Evolutionary conservation across 2,888 invertebrate species (phyloP), one percentile per base, ranked within the genome.

Genomic region (Dioctria rufipes): DNA sequence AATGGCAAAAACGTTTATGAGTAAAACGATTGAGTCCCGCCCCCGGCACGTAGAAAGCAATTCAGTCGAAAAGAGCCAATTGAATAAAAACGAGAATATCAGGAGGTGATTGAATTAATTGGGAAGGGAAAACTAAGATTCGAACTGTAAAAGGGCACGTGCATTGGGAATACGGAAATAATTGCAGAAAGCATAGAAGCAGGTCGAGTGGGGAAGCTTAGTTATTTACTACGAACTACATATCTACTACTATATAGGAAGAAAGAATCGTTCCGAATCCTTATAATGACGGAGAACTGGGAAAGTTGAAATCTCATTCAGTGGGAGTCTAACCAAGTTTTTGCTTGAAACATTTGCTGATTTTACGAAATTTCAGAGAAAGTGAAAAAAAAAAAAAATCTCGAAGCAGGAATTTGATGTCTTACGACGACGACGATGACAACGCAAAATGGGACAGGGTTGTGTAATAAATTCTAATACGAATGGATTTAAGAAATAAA

Each of bases 71-170:
- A 25, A 42, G 49, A 67, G 46, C 67, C 46, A 67, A 67, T 67
- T 67, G 67, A 67, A 67, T 49, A 46, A 67, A 67, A 67, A 67
- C 37, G 67, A 67, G 67, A 67, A 67, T 67, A 67, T 67, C 46
- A 46, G 67, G 67, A 49, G 67, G 13, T 67, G 49, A 67, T 67
- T 67, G 46, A 67, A 46, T 43, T 67, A 67, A 67, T 67, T 42
- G 67, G 67, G 13, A 25, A 49, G 67, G 49, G 67, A 67, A 67
- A 67, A 67, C 46, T 67, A 65, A 65, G 67, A 67, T 67, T 42
- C 49, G 8, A 51, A 51, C 51, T 51, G 51, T 6, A 9, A 51
- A 9, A 51, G 51, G 37, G 25, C 67, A 25, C 25, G 43, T 43
- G 46, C 40, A 65, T 65, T 65, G 65, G 65, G 65, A 65, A 65